Percentiles rank a stretch among this genome's conserved stretches.
These are phyloP conservation scores for Vidua chalybeata DNA, from an alignment of 2,113 vertebrate genomes.

Conservation along the genomic window DNA sequence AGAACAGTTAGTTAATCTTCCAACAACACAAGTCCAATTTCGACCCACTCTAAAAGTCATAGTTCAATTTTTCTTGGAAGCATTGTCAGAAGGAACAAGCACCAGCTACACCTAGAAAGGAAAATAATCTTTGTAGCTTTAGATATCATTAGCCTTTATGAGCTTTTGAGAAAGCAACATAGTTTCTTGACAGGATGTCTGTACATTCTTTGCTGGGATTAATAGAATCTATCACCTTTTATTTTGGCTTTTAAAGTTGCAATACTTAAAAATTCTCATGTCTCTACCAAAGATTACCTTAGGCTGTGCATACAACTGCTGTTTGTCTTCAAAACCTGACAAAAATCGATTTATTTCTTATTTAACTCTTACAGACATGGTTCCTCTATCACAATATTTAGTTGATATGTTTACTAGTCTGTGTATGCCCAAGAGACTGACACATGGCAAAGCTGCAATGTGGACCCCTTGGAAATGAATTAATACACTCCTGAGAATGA, in stretches of 20 bases:
- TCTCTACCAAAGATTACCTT: neutral
- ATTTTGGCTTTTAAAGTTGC: neutral
- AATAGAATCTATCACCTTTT: neutral
- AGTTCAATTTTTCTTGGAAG: neutral
- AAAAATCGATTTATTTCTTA: neutral
- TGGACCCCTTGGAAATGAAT: fast-evolving
- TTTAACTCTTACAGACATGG: neutral
- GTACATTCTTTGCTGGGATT: neutral
- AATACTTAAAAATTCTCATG: neutral
- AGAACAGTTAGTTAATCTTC: neutral
- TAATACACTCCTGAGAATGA: neutral
- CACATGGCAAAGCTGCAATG: neutral
- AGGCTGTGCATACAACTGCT: neutral
- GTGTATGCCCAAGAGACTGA: neutral
- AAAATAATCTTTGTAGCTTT: neutral
- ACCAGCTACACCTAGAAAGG: neutral
- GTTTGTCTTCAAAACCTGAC: neutral
- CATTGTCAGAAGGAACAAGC: neutral
- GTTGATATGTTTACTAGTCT: neutral
- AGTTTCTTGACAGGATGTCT: neutral
- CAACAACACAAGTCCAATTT: neutral
- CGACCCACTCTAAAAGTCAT: neutral
- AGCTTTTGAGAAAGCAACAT: neutral
- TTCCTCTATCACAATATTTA: neutral
- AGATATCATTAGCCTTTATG: neutral